Conservation (phyloP, 1,140 invertebrate species). For the Leptoteleia sp. region DNA sequence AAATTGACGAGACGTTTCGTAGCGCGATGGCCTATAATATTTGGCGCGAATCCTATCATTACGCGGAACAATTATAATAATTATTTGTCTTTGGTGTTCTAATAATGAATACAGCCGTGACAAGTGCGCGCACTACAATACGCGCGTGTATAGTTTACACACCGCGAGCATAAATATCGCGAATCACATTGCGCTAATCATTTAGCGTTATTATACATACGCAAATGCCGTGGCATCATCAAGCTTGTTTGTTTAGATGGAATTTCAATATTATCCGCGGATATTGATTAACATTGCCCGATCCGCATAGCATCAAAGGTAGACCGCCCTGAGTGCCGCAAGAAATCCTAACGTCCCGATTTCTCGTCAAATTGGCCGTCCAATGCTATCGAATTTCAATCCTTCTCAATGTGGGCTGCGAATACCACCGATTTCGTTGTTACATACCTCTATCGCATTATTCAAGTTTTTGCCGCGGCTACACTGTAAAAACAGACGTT, state of each 20-base stretch:
- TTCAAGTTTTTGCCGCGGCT: too few species aligned
- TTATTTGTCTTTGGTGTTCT: slow-evolving; percentile 80
- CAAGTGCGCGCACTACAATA: slow-evolving; percentile 63
- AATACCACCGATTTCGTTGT: slow-evolving; percentile 59
- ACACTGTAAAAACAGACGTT: too few species aligned
- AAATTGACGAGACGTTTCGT: slow-evolving; percentile 75
- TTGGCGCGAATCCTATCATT: slow-evolving; percentile 76
- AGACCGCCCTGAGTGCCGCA: slow-evolving; percentile 41
- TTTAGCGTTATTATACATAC: slow-evolving; percentile 68
- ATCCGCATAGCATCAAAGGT: slow-evolving; percentile 59
- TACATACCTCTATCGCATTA: slow-evolving; percentile 50
- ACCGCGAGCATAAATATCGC: slow-evolving; percentile 67
- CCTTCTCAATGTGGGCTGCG: slow-evolving; percentile 34
- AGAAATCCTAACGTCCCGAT: slow-evolving; percentile 59
- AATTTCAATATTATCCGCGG: slow-evolving; percentile 75
- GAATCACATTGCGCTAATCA: slow-evolving; percentile 71
- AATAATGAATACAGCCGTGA: slow-evolving; percentile 79
- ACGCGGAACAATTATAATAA: slow-evolving; percentile 80
- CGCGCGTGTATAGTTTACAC: slow-evolving; percentile 63
- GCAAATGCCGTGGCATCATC: slow-evolving; percentile 61
- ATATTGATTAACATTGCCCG: slow-evolving; percentile 73
- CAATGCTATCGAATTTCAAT: slow-evolving; percentile 60
- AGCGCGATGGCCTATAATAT: slow-evolving; percentile 72
- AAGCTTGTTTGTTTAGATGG: slow-evolving; percentile 77
- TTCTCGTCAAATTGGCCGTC: slow-evolving; percentile 53